Percentiles rank a stretch among this genome's conserved stretches.
Conservation (phyloP, 2,888 invertebrate species). For the Salticus scenicus region DNA sequence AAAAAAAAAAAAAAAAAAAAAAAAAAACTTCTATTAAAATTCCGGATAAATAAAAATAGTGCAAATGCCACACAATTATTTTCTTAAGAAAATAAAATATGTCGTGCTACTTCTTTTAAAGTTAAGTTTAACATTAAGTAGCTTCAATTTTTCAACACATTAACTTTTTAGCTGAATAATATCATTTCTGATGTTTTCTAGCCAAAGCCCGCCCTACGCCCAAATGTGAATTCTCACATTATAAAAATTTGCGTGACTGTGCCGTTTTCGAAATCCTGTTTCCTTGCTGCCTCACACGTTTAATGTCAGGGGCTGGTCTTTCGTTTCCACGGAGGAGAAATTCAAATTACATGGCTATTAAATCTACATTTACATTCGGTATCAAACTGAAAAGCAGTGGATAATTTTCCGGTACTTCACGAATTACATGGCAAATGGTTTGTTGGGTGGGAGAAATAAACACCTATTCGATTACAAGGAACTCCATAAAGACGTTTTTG, state of each 20-base stretch:
- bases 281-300: slow-evolving; percentile 11
- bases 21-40: too few species aligned
- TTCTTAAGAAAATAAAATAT: too few species aligned
- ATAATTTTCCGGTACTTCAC: slow-evolving; percentile 3
- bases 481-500: neutral
- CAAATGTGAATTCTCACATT: neutral
- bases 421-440: neutral
- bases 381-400: neutral
- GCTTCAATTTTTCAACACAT: too few species aligned
- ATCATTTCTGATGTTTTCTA: neutral
- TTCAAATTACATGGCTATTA: slow-evolving; percentile 42
- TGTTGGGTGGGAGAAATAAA: neutral
- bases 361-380: slow-evolving; percentile 37
- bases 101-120: too few species aligned
- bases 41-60: too few species aligned
- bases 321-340: neutral
- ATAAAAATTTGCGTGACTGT: neutral
- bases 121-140: too few species aligned
- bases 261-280: neutral
- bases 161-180: neutral
- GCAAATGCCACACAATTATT: too few species aligned
- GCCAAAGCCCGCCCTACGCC: neutral
- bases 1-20: too few species aligned
- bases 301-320: neutral
- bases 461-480: neutral